Percentiles rank a stretch among this genome's conserved stretches.
phyloP scores from a whole-genome alignment of 2,888 invertebrate species.

The Pyralis farinalis region DNA sequence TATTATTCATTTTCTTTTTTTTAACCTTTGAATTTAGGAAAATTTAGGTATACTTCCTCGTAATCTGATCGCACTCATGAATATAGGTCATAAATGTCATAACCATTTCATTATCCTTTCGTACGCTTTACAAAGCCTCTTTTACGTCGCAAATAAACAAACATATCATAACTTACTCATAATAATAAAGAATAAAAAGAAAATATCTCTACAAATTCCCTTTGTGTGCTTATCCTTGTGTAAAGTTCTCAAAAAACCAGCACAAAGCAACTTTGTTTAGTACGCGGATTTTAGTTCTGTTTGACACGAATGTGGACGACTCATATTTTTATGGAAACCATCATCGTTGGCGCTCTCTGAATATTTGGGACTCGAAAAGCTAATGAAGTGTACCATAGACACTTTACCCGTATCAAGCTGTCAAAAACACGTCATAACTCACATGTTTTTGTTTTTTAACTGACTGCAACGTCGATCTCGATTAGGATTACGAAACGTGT shows the following conservation, averaged over 20 bases:
- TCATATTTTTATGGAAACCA: slow-evolving; percentile 27
- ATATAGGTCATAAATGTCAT: not conserved
- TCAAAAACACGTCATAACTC: slow-evolving; percentile 72
- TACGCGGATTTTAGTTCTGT: slow-evolving; percentile 25
- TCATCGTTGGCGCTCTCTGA: slow-evolving; percentile 26
- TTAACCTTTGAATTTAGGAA: too few relatives aligned
- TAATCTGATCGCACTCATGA: not conserved
- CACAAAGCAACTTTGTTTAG: slow-evolving; percentile 23
- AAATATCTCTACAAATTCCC: slow-evolving; percentile 22
- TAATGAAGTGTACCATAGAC: slow-evolving; percentile 68
- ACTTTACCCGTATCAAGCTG: slow-evolving; percentile 73
- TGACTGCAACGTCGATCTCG: slow-evolving; percentile 52
- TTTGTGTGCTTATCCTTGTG: slow-evolving; percentile 33
- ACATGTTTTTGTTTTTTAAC: slow-evolving; percentile 52
- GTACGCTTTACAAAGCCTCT: not conserved
- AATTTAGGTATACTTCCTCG: too few relatives aligned
- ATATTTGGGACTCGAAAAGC: slow-evolving; percentile 50
- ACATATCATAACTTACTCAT: slow-evolving; percentile 30
- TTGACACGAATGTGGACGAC: slow-evolving; percentile 25
- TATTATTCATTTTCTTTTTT: too few relatives aligned
- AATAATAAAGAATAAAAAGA: slow-evolving; percentile 21
- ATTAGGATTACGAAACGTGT: slow-evolving; percentile 42
- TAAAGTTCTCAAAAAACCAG: slow-evolving; percentile 25
- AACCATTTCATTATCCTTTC: not conserved
- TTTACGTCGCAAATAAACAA: not conserved